Conservation (phyloP, 2,797 vertebrate species). For the Gymnoscopelus braueri region DNA sequence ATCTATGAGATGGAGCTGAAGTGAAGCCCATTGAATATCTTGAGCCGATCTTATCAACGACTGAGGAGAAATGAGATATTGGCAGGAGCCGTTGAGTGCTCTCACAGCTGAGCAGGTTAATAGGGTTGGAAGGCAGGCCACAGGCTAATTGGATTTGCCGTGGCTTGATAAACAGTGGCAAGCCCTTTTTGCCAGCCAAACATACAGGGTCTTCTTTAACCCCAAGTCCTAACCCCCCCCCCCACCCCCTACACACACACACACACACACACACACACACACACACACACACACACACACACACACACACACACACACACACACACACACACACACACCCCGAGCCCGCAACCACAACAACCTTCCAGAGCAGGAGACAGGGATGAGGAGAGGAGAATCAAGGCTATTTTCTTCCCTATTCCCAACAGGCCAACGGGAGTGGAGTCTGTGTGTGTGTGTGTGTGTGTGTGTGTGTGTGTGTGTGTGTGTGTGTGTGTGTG, state of each 20-base stretch:
- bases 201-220: conserved; percentile 69
- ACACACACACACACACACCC: conserved; percentile 22
- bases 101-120: conserved; percentile 96
- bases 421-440: conserved; percentile 65
- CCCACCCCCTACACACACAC: not conserved
- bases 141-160: conserved; percentile 98
- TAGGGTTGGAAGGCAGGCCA: conserved; percentile 94
- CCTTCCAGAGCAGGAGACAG: conserved; percentile 46
- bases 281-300: too few species aligned
- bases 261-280: too few species aligned
- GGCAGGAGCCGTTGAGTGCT: conserved; percentile 92
- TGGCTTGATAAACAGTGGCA: conserved; percentile 94
- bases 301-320: too few species aligned
- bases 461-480: not conserved
- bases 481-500: conserved; percentile 42
- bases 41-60: conserved; percentile 94
- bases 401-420: conserved; percentile 82
- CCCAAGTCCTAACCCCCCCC: conserved; percentile 5
- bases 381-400: conserved; percentile 57
- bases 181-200: conserved; percentile 81
- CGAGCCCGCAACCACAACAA: conserved; percentile 66
- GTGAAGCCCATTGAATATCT: conserved; percentile 93
- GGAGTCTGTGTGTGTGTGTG: conserved; percentile 47
- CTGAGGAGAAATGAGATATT: conserved; percentile 96
- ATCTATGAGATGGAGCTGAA: conserved; percentile 81